Evolutionary conservation across 2,113 vertebrate genomes (phyloP).

Genomic region (Atractosteus spatula): DNA sequence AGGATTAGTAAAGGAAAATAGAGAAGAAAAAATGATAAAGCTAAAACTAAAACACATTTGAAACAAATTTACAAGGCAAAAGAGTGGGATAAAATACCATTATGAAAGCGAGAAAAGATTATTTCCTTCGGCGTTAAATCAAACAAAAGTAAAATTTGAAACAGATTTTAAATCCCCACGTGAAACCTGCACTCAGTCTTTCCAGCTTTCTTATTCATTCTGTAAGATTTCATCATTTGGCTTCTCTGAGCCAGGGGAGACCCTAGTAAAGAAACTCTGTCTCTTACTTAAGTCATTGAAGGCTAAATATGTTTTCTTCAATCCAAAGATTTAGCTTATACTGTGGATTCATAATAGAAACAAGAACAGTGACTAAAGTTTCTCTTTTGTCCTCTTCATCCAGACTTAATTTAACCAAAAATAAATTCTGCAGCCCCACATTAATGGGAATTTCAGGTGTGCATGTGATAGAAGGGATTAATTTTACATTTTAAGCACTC

Average conservation of each 20-base stretch:
- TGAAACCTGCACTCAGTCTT: conserved; percentile 49
- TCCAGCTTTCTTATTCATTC: conserved; percentile 58
- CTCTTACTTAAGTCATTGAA: no score
- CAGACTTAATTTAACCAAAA: neutral
- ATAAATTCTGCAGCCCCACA: no score
- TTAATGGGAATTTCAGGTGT: no score
- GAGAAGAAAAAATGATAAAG: conserved; percentile 62
- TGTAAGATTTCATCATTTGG: conserved; percentile 32
- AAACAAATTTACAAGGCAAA: conserved; percentile 36
- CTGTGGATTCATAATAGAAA: no score
- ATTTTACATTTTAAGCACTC: no score
- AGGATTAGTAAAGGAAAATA: conserved; percentile 58
- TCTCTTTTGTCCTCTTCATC: conserved; percentile 43
- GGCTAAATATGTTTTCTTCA: no score
- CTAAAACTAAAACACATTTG: conserved; percentile 33
- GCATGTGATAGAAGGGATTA: no score
- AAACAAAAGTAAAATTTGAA: conserved; percentile 51
- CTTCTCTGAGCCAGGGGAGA: neutral
- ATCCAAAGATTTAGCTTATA: no score
- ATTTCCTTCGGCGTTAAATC: conserved; percentile 42
- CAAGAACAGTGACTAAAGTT: conserved; percentile 23
- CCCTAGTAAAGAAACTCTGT: no score
- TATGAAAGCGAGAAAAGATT: conserved; percentile 42
- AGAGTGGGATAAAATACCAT: conserved; percentile 40
- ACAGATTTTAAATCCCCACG: conserved; percentile 59